These are phyloP conservation scores for Protonibea diacanthus DNA, from an alignment of 2,797 vertebrate species.

Conservation along the genomic window DNA sequence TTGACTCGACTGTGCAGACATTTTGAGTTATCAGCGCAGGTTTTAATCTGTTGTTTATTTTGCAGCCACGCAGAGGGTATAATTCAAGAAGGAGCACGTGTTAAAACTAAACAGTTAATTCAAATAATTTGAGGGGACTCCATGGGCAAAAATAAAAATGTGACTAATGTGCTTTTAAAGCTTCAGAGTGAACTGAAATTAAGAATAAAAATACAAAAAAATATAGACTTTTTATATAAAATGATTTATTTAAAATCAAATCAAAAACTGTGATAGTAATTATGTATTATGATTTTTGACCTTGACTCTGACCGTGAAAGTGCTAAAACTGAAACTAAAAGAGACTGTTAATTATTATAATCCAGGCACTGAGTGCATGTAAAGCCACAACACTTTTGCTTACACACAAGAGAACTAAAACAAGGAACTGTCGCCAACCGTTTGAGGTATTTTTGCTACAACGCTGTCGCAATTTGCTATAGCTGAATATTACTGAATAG, in stretches of 20 bases:
- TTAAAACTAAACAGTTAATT: conserved; percentile 46
- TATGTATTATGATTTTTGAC: background rate
- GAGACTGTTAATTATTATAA: conserved; percentile 3
- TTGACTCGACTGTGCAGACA: conserved; percentile 63
- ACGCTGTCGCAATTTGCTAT: background rate
- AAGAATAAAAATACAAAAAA: background rate
- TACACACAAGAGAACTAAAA: conserved; percentile 63
- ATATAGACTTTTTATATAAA: background rate
- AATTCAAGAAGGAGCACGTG: conserved; percentile 41
- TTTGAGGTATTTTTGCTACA: conserved; percentile 19
- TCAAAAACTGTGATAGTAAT: background rate
- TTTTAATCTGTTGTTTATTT: conserved; percentile 69
- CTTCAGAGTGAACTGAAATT: background rate
- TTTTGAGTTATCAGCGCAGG: conserved; percentile 67
- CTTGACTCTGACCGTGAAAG: background rate
- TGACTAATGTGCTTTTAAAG: background rate
- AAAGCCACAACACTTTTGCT: conserved; percentile 43
- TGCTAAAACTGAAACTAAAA: conserved; percentile 29
- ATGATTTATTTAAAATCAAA: background rate
- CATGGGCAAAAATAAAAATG: background rate
- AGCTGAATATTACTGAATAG: conserved; percentile 42
- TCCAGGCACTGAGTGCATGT: background rate
- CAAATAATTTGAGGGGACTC: conserved; percentile 10
- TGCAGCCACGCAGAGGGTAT: conserved; percentile 30
- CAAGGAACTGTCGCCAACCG: conserved; percentile 53